A percentile compares a stretch with the other conserved stretches of the same genome.
phyloP scores from a whole-genome alignment of 1,140 invertebrate species.

The Eumaeus atala region DNA sequence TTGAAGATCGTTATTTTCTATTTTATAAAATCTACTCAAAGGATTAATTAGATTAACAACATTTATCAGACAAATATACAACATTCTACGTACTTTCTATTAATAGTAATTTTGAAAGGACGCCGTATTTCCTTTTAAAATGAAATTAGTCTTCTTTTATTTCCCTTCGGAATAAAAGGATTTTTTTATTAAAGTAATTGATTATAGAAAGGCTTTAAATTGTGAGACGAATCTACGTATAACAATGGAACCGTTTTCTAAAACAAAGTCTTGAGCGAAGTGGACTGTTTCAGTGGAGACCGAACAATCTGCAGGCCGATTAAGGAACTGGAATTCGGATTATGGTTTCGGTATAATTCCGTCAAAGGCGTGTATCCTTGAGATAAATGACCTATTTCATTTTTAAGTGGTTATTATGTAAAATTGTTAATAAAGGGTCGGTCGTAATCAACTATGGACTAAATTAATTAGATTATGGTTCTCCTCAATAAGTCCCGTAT shows the following conservation, averaged over 20 bases:
- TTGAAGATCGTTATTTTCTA: too few relatives aligned
- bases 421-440: constrained; percentile 6
- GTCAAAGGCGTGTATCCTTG: constrained; percentile 1
- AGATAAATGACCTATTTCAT: constrained; percentile 9
- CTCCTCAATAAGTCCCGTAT: too few relatives aligned
- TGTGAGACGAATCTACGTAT: neutral
- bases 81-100: too few relatives aligned
- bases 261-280: constrained; percentile 7
- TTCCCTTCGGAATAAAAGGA: too few relatives aligned
- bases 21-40: too few relatives aligned
- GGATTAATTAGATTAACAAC: too few relatives aligned
- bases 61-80: too few relatives aligned
- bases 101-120: too few relatives aligned
- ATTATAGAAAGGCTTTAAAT: too few relatives aligned
- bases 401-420: constrained; percentile 3
- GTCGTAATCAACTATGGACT: constrained; percentile 5
- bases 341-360: constrained; percentile 4
- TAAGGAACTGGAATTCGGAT: constrained; percentile 7
- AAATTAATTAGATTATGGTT: neutral
- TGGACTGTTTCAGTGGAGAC: constrained; percentile 8
- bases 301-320: constrained; percentile 9
- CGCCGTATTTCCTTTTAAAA: too few relatives aligned
- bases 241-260: neutral
- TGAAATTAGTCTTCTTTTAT: too few relatives aligned
- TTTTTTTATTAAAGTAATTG: too few relatives aligned